phyloP scores from a whole-genome alignment of 92 coral and sea anemone species.

The Phenganax stokvisi region DNA sequence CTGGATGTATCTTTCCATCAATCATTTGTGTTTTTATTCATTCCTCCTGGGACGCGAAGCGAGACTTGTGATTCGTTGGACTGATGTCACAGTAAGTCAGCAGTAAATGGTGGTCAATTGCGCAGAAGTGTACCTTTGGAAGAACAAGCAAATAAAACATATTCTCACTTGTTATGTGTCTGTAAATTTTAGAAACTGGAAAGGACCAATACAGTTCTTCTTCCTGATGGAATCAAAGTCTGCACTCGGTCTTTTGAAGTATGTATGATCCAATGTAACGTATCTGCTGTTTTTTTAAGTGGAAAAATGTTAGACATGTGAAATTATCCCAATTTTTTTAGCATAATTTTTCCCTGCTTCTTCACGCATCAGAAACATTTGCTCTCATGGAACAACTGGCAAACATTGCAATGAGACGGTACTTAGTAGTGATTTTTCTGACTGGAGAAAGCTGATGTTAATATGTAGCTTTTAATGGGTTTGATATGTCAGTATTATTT shows the following conservation, averaged over 20 bases:
- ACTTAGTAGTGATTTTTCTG: neutral
- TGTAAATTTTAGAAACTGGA: slow-evolving; percentile 61
- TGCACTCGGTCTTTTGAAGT: slow-evolving; percentile 93
- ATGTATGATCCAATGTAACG: neutral
- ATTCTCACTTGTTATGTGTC: neutral
- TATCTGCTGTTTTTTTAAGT: neutral
- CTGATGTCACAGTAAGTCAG: slow-evolving; percentile 89
- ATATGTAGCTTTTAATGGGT: neutral
- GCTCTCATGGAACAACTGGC: slow-evolving; percentile 98
- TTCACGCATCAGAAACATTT: slow-evolving; percentile 92
- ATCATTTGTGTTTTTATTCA: slow-evolving; percentile 92
- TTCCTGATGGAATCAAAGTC: slow-evolving; percentile 88
- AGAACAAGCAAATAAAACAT: neutral
- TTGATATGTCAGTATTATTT: neutral
- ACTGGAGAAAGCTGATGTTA: neutral
- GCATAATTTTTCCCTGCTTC: slow-evolving; percentile 66
- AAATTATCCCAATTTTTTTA: slow-evolving; percentile 35
- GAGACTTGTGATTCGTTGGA: slow-evolving; percentile 89
- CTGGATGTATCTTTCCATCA: slow-evolving; percentile 94
- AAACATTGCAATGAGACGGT: slow-evolving; percentile 97
- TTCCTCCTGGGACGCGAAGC: slow-evolving; percentile 98
- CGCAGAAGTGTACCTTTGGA: neutral
- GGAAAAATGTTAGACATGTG: neutral
- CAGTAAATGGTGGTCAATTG: neutral
- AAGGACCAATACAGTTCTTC: slow-evolving; percentile 73